Base-by-base conservation (phyloP, 2,797 vertebrate genomes). In the Eutrigla gurnardus region DNA sequence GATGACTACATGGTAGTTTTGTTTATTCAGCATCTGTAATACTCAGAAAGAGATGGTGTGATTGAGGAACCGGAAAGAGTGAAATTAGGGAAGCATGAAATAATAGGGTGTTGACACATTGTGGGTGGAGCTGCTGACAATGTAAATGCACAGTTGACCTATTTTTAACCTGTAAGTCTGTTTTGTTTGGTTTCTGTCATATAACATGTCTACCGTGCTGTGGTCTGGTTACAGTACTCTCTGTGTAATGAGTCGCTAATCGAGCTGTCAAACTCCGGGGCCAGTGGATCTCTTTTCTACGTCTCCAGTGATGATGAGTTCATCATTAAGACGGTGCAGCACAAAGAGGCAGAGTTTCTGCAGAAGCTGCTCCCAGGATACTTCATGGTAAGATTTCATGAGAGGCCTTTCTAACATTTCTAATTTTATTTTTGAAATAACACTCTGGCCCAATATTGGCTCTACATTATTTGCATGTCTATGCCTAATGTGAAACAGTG, bases 281-380 rank as follows among this genome's bases (percentile, higher is more conserved):
- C 98, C 78, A 99, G 98, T 1, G 98, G 98, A 0, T 99, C 98
- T 12, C 87, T 99, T 5, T 99, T 99, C 92, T 99, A 98, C 3
- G 95, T 99, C n/a, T 97, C 97, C 60, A 94, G 93, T 0, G 98
- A 99, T 1, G 98, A 99, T 0, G 97, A 99, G 78, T 99, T 96
- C 81, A 99, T 99, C 82, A 97, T 99, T 81, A 99, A 99, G 86
- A 99, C 98, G 0, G 97, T 99, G 63, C 97, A 98, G 86, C 96
- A 98, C 94, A 99, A 99, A 91, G 98, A 99, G 86, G 98, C 98
- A 0, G 98, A 99, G 81, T 99, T 99, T 89, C 83, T 99, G 54
- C 98, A 99, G 94, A 99, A 98, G 84, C 94, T 99, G 40, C 95
- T 99, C 58, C 98, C 98, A 0, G 98, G 98, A 4, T 99, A 99